Evolutionary conservation across 2,888 invertebrate genomes (phyloP).

Genomic region (Pherbina coryleti): DNA sequence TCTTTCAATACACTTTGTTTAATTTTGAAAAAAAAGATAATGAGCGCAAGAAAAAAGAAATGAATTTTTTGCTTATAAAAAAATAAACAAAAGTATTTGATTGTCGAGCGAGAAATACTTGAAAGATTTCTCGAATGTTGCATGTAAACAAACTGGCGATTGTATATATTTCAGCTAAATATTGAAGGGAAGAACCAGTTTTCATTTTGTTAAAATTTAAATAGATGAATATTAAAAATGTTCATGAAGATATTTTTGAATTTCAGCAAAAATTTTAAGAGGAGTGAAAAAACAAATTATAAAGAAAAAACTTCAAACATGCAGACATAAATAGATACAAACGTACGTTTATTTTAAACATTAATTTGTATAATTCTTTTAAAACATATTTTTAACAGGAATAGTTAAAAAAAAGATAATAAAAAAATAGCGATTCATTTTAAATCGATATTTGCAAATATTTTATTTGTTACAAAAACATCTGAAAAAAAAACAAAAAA

Average conservation of each 20-base stretch:
- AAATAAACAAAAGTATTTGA: slow-evolving; percentile 13
- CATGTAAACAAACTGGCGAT: slow-evolving; percentile 17
- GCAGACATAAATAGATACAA: neutral
- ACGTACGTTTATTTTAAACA: too few species aligned
- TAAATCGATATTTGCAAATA: too few species aligned
- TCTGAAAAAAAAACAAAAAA: neutral
- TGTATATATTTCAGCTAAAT: slow-evolving; percentile 36
- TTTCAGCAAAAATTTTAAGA: neutral
- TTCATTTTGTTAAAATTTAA: neutral
- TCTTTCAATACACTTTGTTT: neutral
- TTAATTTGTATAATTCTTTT: too few species aligned
- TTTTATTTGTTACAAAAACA: too few species aligned
- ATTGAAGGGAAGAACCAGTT: slow-evolving; percentile 1
- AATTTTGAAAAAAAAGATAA: neutral
- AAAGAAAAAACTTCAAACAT: neutral
- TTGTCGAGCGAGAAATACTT: slow-evolving; percentile 35
- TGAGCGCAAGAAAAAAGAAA: neutral
- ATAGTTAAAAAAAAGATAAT: too few species aligned
- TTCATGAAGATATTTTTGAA: too few species aligned
- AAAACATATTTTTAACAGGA: too few species aligned
- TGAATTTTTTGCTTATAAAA: neutral
- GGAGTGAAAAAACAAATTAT: neutral
- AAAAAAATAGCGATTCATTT: too few species aligned
- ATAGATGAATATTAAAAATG: neutral
- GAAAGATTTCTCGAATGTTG: slow-evolving; percentile 41